These are phyloP conservation scores for Alethe castanea DNA, from an alignment of 2,113 vertebrate species.

Conservation along the genomic window DNA sequence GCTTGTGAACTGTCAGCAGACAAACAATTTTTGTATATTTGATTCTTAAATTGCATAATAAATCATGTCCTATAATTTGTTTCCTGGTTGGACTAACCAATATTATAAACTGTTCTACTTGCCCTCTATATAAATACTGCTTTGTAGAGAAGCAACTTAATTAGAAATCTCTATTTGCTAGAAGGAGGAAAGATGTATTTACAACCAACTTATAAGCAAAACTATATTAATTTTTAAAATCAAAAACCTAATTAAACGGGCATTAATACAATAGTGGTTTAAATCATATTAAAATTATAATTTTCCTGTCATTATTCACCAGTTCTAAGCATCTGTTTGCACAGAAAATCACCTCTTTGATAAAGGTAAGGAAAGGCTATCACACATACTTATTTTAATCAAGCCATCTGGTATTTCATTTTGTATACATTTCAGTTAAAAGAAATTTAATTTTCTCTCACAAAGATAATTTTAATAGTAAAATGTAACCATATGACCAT, in stretches of 20 bases:
- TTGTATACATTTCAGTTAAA: conserved; percentile 21
- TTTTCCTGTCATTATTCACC: background rate
- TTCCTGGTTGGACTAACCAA: background rate
- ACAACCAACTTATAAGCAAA: background rate
- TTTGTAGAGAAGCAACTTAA: background rate
- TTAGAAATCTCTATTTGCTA: background rate
- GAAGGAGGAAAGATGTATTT: background rate
- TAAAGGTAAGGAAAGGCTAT: background rate
- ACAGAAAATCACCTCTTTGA: background rate
- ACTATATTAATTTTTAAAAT: background rate
- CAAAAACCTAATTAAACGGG: background rate
- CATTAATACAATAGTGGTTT: background rate
- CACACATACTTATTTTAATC: background rate
- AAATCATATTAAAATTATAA: background rate
- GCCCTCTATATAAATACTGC: background rate
- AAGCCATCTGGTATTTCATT: conserved; percentile 14
- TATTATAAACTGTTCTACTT: background rate
- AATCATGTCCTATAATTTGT: background rate
- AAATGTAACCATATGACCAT: conserved; percentile 8
- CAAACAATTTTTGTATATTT: background rate
- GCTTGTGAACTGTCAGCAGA: background rate
- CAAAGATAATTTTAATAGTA: conserved; percentile 34
- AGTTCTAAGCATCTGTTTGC: background rate
- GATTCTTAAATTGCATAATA: background rate
- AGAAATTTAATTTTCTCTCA: conserved; percentile 27